Percentiles rank a stretch among this genome's conserved stretches.
Conservation (phyloP, 23 tunicate genomes). For the Ascidia mentula region DNA sequence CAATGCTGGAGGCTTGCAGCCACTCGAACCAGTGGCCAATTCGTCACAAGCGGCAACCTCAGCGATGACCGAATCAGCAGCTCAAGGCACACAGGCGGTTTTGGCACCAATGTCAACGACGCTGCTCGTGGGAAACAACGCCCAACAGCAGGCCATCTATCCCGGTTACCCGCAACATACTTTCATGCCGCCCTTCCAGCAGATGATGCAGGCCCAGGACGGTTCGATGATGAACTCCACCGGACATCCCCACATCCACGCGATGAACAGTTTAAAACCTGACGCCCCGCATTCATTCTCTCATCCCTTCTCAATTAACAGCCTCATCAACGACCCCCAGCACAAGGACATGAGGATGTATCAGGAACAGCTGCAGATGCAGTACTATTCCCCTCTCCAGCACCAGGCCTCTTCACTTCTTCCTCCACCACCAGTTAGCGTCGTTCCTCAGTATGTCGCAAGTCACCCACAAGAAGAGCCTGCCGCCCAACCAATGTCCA, state of each 20-base stretch:
- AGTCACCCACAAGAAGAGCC: not conserved
- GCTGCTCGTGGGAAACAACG: slow-evolving; percentile 17
- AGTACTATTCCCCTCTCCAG: slow-evolving; percentile 66
- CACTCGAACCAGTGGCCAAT: slow-evolving; percentile 21
- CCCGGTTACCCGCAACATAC: slow-evolving; percentile 33
- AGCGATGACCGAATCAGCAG: not conserved
- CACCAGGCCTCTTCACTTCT: slow-evolving; percentile 29
- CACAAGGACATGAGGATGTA: slow-evolving; percentile 67
- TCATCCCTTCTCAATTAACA: slow-evolving; percentile 93
- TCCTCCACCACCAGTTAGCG: slow-evolving; percentile 20
- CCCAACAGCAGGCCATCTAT: slow-evolving; percentile 25
- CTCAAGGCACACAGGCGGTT: slow-evolving; percentile 16
- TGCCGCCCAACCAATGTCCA: not conserved
- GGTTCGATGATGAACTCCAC: not conserved
- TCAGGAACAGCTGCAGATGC: slow-evolving; percentile 64
- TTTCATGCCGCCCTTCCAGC: slow-evolving; percentile 28
- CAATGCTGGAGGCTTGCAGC: slow-evolving; percentile 17
- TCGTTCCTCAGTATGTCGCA: not conserved
- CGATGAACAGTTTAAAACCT: slow-evolving; percentile 37
- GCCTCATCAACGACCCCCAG: slow-evolving; percentile 61
- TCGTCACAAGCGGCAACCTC: not conserved
- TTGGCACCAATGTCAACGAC: slow-evolving; percentile 27
- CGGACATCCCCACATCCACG: slow-evolving; percentile 47
- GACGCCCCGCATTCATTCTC: slow-evolving; percentile 67
- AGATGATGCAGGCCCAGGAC: not conserved